Base-by-base conservation (phyloP, 2,888 invertebrate genomes). In the Melanchra persicariae region DNA sequence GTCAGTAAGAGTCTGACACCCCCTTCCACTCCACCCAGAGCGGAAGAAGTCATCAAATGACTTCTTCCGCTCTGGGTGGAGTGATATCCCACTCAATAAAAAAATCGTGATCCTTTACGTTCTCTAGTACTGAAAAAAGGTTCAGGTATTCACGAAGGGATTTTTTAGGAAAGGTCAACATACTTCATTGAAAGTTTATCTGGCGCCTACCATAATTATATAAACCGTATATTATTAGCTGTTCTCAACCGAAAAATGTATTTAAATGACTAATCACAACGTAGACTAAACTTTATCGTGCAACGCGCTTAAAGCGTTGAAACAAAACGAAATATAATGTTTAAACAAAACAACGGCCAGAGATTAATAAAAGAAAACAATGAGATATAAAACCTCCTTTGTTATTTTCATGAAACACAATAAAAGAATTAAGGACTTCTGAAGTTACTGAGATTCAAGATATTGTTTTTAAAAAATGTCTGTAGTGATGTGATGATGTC, bases 291-390 rank as follows among this genome's bases (percentile, higher is more conserved):
- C 63, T 19, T 34, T 70, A 55, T 8, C n/a, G 30, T 30, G 15
- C 17, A 22, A 47, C 6, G 3, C 1, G 24, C 57, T 52, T 22
- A 19, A 65, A 79, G 58, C 74, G 63, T 70, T 72, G 51, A 69
- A 60, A 79, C 70, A 49, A 70, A 75, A 69, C 58, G 58, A 76
- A 79, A 58, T 40, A 82, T 72, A 74, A 74, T 67, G 12, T 37
- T 79, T 60, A 77, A 74, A 77, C 73, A 78, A 79, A 81, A 84
- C 63, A 74, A 82, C 70, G 61, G 58, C 57, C 77, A 79, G 49
- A 75, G 79, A 85, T 85, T 84, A 85, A 85, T 82, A 85, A 84
- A 85, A 79, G 75, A 70, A 83, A 70, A 84, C 85, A 85, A 85
- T 84, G 74, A 69, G 73, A 77, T 74, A 77, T 79, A 79, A 83